Conservation (phyloP, 1,140 invertebrate genomes). For the Phenacoccus solenopsis region DNA sequence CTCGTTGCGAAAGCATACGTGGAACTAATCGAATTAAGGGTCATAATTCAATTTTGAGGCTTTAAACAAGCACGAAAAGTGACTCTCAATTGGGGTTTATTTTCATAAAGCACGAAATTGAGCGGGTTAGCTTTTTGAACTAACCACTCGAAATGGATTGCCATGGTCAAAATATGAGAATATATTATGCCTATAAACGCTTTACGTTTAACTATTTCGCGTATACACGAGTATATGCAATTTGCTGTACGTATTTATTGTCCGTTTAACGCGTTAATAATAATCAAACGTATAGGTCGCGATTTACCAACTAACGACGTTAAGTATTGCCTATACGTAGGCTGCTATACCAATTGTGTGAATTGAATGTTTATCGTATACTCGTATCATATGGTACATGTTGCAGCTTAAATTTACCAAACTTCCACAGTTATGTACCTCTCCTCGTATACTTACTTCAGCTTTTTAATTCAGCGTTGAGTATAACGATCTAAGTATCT, state of each 20-base stretch:
- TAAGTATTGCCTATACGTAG: no score
- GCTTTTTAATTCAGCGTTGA: no score
- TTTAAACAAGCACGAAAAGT: constrained; percentile 9
- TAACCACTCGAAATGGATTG: not conserved
- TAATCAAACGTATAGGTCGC: constrained; percentile 1
- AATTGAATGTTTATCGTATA: no score
- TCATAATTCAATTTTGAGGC: constrained; percentile 10
- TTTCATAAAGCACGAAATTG: not conserved
- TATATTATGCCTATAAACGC: not conserved
- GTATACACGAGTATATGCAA: no score
- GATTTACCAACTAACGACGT: no score
- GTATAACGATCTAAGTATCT: no score
- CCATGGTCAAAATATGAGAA: not conserved
- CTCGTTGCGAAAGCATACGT: not conserved
- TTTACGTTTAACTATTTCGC: not conserved
- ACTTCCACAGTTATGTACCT: no score
- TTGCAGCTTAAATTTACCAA: no score
- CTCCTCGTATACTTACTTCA: no score
- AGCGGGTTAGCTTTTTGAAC: constrained; percentile 1
- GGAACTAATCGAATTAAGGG: constrained; percentile 7
- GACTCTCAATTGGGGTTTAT: constrained; percentile 8
- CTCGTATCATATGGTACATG: no score
- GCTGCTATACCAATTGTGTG: no score
- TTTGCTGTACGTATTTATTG: constrained; percentile 2
- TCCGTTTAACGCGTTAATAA: not conserved